Base-by-base conservation (phyloP, 2,113 vertebrate genomes). In the Phalacrocorax carbo region DNA sequence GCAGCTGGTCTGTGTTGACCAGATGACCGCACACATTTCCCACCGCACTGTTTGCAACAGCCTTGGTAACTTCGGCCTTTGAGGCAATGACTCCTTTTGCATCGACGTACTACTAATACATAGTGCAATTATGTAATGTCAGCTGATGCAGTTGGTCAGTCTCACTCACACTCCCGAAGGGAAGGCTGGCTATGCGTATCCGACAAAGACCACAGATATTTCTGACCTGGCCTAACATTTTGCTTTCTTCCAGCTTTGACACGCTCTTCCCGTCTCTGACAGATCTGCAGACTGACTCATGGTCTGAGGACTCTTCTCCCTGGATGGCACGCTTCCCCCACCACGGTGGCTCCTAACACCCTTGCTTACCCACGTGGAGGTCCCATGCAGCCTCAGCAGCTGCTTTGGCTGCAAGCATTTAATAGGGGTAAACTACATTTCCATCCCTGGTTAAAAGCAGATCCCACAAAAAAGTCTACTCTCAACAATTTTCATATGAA, bases 321-420 rank as follows among this genome's bases (percentile, higher is more conserved):
- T n/a, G 32, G 42, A 64, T 1, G 5, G 11, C 4, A 0, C 40
- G 34, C 15, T 72, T 88, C 16, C 16, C 27, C 18, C 15, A n/a
- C 27, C 15, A 13, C 0, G 1, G 29, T 40, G 40, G 29, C 44
- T 75, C 27, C 20, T 48, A 32, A 69, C 0, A 0, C 13, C 58
- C 42, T 57, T 46, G 26, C 30, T 80, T 80, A 52, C 66, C 82
- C 73, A 77, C 26, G 27, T 79, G 91, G 77, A 96, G 65, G 71
- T 96, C 94, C 82, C 92, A 86, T n/a, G n/a, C 79, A 29, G 5
- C 85, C 26, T 86, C 8, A 27, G 5, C 0, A 9, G 48, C 92
- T 77, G 51, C 30, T 49, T 52, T 0, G 1, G 38, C 52, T 72
- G 15, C 19, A 61, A 23, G 3, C 4, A 38, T 78, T 72, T 82